Evolutionary conservation across 2,888 invertebrate species (phyloP).

Genomic region (Campoplex nolae): DNA sequence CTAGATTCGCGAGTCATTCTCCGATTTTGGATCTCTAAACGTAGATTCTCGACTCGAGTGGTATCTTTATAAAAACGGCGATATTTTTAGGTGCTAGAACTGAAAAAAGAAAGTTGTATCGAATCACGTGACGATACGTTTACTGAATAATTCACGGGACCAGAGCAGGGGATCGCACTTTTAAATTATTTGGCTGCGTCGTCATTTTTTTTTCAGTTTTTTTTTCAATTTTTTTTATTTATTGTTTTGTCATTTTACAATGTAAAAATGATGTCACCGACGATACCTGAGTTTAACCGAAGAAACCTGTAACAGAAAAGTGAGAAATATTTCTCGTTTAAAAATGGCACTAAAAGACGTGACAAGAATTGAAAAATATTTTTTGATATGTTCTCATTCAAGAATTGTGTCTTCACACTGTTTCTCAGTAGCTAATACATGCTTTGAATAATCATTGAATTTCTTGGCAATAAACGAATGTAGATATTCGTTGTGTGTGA

Average conservation of each 20-base stretch:
- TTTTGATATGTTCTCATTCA: slow-evolving; percentile 73
- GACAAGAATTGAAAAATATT: slow-evolving; percentile 51
- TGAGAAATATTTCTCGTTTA: slow-evolving; percentile 74
- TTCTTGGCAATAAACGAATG: slow-evolving; percentile 64
- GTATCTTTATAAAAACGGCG: neutral
- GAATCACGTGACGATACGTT: slow-evolving; percentile 15
- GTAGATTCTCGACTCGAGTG: neutral
- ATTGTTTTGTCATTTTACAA: slow-evolving; percentile 66
- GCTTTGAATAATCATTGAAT: slow-evolving; percentile 86
- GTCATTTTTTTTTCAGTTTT: slow-evolving; percentile 19
- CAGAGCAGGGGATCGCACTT: slow-evolving; percentile 43
- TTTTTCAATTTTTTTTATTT: slow-evolving; percentile 56
- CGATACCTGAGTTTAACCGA: slow-evolving; percentile 87
- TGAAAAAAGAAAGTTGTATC: slow-evolving; percentile 15
- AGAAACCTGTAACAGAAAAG: slow-evolving; percentile 89
- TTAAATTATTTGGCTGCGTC: neutral
- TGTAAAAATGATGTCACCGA: slow-evolving; percentile 60
- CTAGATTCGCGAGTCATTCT: neutral
- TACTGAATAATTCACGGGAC: slow-evolving; percentile 55
- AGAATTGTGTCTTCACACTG: slow-evolving; percentile 70
- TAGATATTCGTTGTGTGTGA: slow-evolving; percentile 51
- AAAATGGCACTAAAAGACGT: slow-evolving; percentile 51
- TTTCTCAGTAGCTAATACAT: slow-evolving; percentile 88
- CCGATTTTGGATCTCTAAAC: neutral
- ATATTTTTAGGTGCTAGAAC: neutral